Conservation (phyloP, 2,888 invertebrate genomes). For the Catocala sponsa region DNA sequence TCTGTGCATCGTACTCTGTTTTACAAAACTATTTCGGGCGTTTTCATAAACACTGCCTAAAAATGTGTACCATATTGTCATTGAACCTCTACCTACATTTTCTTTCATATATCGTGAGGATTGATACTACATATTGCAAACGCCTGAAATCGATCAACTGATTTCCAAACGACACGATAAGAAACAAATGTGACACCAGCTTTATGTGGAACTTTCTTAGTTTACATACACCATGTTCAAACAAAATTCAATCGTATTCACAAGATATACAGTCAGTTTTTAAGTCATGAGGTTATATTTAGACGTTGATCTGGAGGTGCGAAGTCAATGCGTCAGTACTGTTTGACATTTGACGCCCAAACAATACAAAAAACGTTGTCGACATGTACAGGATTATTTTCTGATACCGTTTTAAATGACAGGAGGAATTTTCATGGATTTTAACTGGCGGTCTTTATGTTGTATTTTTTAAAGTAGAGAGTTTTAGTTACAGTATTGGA, state of each 20-base stretch:
- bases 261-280: slow-evolving; percentile 5
- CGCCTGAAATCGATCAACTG: slow-evolving; percentile 21
- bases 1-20: too few species aligned
- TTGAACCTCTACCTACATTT: slow-evolving; percentile 4
- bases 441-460: too few species aligned
- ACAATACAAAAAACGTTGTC: slow-evolving; percentile 16
- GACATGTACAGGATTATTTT: slow-evolving; percentile 11
- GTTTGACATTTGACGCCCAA: slow-evolving; percentile 23
- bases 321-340: slow-evolving; percentile 20
- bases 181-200: slow-evolving; percentile 22
- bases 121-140: slow-evolving; percentile 20
- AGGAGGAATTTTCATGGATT: too few species aligned
- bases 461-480: too few species aligned
- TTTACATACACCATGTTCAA: background rate
- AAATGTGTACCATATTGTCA: too few species aligned
- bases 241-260: background rate
- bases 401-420: too few species aligned
- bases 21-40: too few species aligned
- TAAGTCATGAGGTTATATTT: background rate
- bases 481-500: too few species aligned
- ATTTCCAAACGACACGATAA: slow-evolving; percentile 20
- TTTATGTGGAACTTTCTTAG: slow-evolving; percentile 9
- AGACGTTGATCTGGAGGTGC: slow-evolving; percentile 12
- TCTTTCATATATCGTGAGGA: slow-evolving; percentile 9
- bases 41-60: too few species aligned